Percentiles rank a stretch among this genome's conserved stretches.
Conservation (phyloP, 2,113 vertebrate genomes). For the Bungarus multicinctus region DNA sequence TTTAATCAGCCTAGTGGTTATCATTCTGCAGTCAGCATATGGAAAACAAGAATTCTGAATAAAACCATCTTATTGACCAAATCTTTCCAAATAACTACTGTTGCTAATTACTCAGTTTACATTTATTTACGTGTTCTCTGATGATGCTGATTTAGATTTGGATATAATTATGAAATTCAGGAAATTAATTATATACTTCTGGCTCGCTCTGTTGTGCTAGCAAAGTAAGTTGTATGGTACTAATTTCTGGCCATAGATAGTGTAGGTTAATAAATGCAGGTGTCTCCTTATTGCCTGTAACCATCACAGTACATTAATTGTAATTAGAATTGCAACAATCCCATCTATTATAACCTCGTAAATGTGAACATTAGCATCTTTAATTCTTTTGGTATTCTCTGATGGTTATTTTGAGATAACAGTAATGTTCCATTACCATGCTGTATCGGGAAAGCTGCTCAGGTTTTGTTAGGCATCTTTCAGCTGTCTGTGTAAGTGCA, state of each 20-base stretch:
- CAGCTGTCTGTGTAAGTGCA: not conserved
- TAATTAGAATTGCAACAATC: not conserved
- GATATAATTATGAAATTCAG: slow-evolving; percentile 9
- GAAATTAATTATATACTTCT: slow-evolving; percentile 25
- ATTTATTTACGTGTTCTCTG: slow-evolving; percentile 24
- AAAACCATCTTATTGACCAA: not conserved
- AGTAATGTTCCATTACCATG: not conserved
- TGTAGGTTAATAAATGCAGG: not conserved
- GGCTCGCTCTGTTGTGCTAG: not conserved
- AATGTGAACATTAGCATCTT: not conserved
- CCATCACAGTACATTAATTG: not conserved
- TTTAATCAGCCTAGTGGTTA: not conserved
- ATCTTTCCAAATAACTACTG: slow-evolving; percentile 24
- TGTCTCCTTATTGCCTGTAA: not conserved
- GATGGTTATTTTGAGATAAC: not conserved
- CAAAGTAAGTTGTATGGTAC: not conserved
- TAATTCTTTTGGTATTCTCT: not conserved
- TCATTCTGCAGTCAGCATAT: not conserved
- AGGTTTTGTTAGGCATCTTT: not conserved
- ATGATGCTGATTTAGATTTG: slow-evolving; percentile 24
- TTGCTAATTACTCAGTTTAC: slow-evolving; percentile 8
- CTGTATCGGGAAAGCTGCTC: rapidly evolving
- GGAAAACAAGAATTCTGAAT: not conserved
- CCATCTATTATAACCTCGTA: not conserved
- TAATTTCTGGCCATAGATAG: not conserved